Evolutionary conservation across 2,888 invertebrate species (phyloP), one percentile per base, ranked within the genome.

Genomic region (Theretra japonica): DNA sequence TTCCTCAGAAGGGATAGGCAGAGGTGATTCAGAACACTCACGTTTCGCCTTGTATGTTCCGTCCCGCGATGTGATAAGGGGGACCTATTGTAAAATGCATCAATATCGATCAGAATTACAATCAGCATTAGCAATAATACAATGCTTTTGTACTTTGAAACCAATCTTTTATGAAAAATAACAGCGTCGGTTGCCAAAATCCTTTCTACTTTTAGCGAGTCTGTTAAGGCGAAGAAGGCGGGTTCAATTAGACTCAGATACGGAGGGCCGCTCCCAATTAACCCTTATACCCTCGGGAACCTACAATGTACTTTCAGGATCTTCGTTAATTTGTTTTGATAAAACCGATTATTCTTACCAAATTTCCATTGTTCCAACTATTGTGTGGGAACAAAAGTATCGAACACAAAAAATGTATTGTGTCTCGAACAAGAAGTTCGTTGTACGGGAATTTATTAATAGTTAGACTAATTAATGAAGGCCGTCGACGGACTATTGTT

Each of bases 261-360:
- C 65, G 48, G 6, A 53, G 53, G 65, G 65, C 41, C 41, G 48
- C n/a, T 23, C 65, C 65, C 65, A 65, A 65, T 65, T 65, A 65
- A 48, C 65, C 48, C 6, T 23, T 11, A 30, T 30, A 23, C 69
- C 69, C 60, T 59, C 4, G 53, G 41, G 69, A 25, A 69, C 68
- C 50, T 4, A 33, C 33, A 23, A n/a, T 58, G 23, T 58, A 56
- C 30, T 30, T 7, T 15, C 30, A 28, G 56, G 69, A 56, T 41
- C 57, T 41, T 70, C 21, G 69, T 70, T 70, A 70, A 70, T 70
- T 70, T 70, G 58, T 70, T 70, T 58, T 58, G 58, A 58, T 58
- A 57, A 33, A 30, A 65, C 53, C 69, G 23, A 57, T 70, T 70
- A 70, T 58, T 70, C 23, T 58, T 65, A 48, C 15, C 65, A 48